Evolutionary conservation across 2,797 vertebrate genomes (phyloP).

Genomic region (Apogon hyalosoma): DNA sequence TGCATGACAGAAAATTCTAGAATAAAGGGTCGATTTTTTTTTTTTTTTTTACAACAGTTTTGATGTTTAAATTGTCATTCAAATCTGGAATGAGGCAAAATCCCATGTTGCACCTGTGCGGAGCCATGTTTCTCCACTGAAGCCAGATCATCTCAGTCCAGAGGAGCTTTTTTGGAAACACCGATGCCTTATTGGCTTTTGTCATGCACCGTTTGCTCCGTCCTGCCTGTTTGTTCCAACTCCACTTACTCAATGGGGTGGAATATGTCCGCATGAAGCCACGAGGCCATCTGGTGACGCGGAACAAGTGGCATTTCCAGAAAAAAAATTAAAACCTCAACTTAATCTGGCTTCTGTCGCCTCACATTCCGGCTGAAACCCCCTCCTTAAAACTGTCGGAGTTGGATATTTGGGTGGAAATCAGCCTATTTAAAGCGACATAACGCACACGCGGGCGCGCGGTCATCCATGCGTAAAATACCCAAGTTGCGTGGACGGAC

Average conservation of each 20-base stretch:
- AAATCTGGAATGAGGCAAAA: too few species aligned
- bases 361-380: slow-evolving; percentile 18
- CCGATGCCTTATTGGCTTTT: slow-evolving; percentile 25
- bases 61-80: too few species aligned
- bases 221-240: slow-evolving; percentile 36
- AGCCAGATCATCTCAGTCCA: slow-evolving; percentile 13
- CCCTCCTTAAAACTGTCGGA: not conserved
- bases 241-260: slow-evolving; percentile 57
- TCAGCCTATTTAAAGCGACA: slow-evolving; percentile 10
- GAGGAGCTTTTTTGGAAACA: slow-evolving; percentile 20
- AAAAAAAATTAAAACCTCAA: slow-evolving; percentile 39
- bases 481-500: slow-evolving; percentile 8
- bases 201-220: slow-evolving; percentile 33
- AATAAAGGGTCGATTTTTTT: too few species aligned
- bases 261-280: slow-evolving; percentile 59
- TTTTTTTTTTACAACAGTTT: too few species aligned
- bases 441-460: slow-evolving; percentile 31
- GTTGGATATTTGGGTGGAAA: slow-evolving; percentile 25
- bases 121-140: not conserved
- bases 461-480: slow-evolving; percentile 50
- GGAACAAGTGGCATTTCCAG: slow-evolving; percentile 75
- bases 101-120: too few species aligned
- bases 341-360: slow-evolving; percentile 59
- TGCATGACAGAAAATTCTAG: too few species aligned
- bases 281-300: slow-evolving; percentile 76